phyloP scores from a whole-genome alignment of 1,140 invertebrate species.

The Octopus sinensis region DNA sequence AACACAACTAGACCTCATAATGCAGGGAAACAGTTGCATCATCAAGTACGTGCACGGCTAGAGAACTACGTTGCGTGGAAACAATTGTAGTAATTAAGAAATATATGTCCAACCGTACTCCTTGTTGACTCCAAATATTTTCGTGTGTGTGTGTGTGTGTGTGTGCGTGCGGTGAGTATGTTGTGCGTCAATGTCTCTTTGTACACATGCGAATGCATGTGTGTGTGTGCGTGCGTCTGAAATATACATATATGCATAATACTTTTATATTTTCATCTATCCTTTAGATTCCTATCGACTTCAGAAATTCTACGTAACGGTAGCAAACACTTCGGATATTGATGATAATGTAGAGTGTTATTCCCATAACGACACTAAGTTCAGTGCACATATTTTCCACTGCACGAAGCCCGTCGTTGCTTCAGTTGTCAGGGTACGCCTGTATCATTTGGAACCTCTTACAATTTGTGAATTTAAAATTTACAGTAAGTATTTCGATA shows the following conservation, averaged over 20 bases:
- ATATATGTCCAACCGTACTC: no score
- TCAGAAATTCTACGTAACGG: not conserved
- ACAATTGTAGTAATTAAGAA: no score
- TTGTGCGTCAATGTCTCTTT: not conserved
- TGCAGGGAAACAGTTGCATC: no score
- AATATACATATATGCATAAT: not conserved
- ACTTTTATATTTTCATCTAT: not conserved
- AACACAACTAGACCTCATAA: no score
- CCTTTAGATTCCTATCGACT: not conserved
- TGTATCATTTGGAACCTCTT: not conserved
- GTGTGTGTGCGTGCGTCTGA: not conserved
- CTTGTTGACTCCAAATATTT: no score
- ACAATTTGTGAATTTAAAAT: conserved; percentile 1
- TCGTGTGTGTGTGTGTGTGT: not conserved
- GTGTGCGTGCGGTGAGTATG: not conserved
- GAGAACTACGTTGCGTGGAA: no score
- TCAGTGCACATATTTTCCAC: not conserved
- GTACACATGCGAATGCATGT: not conserved
- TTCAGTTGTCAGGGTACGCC: not conserved
- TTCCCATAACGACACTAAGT: not conserved
- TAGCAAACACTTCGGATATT: not conserved
- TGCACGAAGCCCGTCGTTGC: not conserved
- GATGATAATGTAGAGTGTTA: not conserved
- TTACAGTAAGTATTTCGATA: not conserved
- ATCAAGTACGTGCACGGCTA: no score